phyloP scores from a whole-genome alignment of 2,888 invertebrate genomes.

The Mactromeris polynyma region DNA sequence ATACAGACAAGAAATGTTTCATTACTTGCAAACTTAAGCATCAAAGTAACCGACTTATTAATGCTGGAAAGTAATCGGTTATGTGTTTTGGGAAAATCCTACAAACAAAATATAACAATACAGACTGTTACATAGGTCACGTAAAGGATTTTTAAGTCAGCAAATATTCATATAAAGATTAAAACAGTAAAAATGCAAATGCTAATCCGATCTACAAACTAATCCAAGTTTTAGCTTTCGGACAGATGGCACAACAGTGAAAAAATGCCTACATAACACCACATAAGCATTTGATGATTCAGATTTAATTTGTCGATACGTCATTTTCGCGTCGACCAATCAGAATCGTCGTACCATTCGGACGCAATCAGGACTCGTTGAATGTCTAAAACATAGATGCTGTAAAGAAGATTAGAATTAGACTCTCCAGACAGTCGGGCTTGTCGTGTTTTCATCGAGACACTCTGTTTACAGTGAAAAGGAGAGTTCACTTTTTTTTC shows the following conservation, averaged over 20 bases:
- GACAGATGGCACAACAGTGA: not conserved
- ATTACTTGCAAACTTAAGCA: too few species aligned
- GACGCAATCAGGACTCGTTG: not conserved
- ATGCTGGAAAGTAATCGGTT: not conserved
- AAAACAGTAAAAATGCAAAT: slow-evolving; percentile 3
- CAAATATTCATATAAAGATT: not conserved
- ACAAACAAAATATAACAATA: not conserved
- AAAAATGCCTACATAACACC: not conserved
- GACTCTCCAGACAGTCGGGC: not conserved
- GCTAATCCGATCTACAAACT: not conserved
- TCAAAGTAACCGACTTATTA: too few species aligned
- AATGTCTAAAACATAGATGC: not conserved
- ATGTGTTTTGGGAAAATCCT: not conserved
- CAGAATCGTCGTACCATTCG: not conserved
- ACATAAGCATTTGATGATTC: not conserved
- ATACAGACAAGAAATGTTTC: too few species aligned
- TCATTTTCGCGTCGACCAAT: not conserved
- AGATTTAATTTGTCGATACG: not conserved
- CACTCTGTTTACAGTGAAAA: not conserved
- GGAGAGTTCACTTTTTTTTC: not conserved
- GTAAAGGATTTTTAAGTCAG: not conserved
- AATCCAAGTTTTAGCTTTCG: not conserved
- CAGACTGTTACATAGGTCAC: not conserved
- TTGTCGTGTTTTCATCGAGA: not conserved
- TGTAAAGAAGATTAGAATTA: slow-evolving; percentile 1